Evolutionary conservation across 2,888 invertebrate genomes (phyloP).

Genomic region (Auanema sp.): DNA sequence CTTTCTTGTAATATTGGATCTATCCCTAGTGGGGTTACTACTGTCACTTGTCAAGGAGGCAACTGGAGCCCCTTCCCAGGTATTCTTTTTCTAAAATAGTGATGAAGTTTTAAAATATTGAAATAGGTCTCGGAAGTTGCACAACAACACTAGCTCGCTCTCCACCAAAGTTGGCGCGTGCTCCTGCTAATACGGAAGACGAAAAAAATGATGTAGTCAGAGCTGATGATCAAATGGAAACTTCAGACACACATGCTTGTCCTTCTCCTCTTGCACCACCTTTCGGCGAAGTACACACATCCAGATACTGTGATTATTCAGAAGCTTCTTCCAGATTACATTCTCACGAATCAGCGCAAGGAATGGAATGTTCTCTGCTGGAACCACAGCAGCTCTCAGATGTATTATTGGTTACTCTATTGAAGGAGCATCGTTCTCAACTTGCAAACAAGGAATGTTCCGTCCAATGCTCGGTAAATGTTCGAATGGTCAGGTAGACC

Average conservation of each 20-base stretch:
- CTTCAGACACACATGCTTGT: conserved; percentile 15
- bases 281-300: conserved; percentile 26
- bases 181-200: conserved; percentile 9
- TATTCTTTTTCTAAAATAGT: background rate
- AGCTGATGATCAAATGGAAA: background rate
- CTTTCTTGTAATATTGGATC: conserved; percentile 44
- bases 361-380: conserved; percentile 8
- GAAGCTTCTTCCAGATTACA: conserved; percentile 12
- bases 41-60: conserved; percentile 16
- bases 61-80: conserved; percentile 23
- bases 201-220: no score
- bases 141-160: background rate
- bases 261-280: conserved; percentile 38
- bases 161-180: background rate
- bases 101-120: background rate
- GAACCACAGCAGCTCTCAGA: conserved; percentile 20
- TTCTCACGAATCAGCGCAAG: conserved; percentile 12
- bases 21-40: conserved; percentile 20
- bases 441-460: conserved; percentile 37
- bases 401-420: conserved; percentile 10
- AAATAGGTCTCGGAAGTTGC: conserved; percentile 19
- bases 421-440: conserved; percentile 31
- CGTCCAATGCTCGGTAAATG: conserved; percentile 40
- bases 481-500: conserved; percentile 16
- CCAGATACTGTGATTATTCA: background rate